These are phyloP conservation scores for Gonocerus acuteangulatus DNA, from an alignment of 2,888 invertebrate species.

Conservation along the genomic window DNA sequence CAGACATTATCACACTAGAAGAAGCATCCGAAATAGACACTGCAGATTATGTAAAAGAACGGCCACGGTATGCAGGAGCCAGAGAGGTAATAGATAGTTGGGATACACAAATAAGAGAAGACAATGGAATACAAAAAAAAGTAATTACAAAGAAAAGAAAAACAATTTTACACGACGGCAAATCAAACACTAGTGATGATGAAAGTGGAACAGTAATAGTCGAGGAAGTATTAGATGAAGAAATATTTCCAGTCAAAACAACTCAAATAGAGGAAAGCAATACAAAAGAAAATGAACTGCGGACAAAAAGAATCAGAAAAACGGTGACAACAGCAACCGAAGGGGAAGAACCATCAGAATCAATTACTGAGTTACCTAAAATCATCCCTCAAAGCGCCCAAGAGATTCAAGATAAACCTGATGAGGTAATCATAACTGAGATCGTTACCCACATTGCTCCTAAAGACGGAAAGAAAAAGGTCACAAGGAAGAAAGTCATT, in stretches of 20 bases:
- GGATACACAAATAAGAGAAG: conserved; percentile 21
- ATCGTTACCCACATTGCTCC: conserved; percentile 38
- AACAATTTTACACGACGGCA: not conserved
- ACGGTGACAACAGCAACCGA: too few relatives aligned
- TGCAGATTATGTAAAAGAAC: conserved; percentile 24
- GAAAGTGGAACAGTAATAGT: not conserved
- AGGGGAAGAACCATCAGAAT: too few relatives aligned
- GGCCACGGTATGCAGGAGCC: conserved; percentile 32
- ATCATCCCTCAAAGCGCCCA: conserved; percentile 9
- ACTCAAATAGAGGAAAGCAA: not conserved
- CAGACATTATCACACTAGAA: conserved; percentile 15
- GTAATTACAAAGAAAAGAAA: conserved; percentile 17
- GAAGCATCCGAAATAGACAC: conserved; percentile 9
- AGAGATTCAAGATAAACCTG: conserved; percentile 45
- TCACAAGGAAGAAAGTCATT: conserved; percentile 43
- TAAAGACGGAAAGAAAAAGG: conserved; percentile 44
- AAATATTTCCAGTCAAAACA: conserved; percentile 1
- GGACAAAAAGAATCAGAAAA: too few relatives aligned
- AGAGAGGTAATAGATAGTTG: not conserved
- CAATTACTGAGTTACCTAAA: conserved; percentile 20
- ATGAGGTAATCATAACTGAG: conserved; percentile 42
- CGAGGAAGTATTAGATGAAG: conserved; percentile 7
- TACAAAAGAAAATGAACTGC: too few relatives aligned
- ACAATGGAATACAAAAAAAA: conserved; percentile 15
- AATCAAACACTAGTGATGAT: not conserved